phyloP scores from a whole-genome alignment of 2,797 vertebrate genomes.

The Antennarius maculatus region DNA sequence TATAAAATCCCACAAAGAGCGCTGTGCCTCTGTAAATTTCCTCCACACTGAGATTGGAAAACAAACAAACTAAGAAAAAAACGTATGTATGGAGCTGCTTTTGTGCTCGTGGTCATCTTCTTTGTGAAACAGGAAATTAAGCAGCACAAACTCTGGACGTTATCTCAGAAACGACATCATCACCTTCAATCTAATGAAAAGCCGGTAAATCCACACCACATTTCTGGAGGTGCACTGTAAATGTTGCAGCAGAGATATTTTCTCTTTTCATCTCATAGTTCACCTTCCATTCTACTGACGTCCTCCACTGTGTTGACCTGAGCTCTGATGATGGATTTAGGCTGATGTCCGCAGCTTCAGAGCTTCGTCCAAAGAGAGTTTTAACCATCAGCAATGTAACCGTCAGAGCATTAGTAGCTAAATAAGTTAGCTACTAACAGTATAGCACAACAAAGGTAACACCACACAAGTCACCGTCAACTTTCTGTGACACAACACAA shows the following conservation, averaged over 20 bases:
- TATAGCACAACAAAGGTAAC: conserved; percentile 13
- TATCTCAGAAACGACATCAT: too few relatives aligned
- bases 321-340: conserved; percentile 30
- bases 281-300: conserved; percentile 23
- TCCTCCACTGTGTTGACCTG: neutral
- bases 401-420: conserved; percentile 33
- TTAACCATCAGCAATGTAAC: conserved; percentile 51
- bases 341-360: conserved; percentile 33
- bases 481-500: conserved; percentile 5
- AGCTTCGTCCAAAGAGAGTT: conserved; percentile 21
- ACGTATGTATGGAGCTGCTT: too few relatives aligned
- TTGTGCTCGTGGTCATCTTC: too few relatives aligned
- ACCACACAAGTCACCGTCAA: conserved; percentile 34
- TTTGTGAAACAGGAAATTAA: too few relatives aligned
- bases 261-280: conserved; percentile 7
- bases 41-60: too few relatives aligned
- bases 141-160: too few relatives aligned
- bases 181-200: too few relatives aligned
- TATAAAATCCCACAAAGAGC: too few relatives aligned
- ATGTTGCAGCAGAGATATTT: neutral
- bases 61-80: too few relatives aligned
- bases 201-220: too few relatives aligned
- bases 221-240: too few relatives aligned
- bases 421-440: neutral
- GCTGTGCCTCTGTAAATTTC: too few relatives aligned